These are phyloP conservation scores for Danio kyathit DNA, from an alignment of 2,797 vertebrate species.

Conservation along the genomic window DNA sequence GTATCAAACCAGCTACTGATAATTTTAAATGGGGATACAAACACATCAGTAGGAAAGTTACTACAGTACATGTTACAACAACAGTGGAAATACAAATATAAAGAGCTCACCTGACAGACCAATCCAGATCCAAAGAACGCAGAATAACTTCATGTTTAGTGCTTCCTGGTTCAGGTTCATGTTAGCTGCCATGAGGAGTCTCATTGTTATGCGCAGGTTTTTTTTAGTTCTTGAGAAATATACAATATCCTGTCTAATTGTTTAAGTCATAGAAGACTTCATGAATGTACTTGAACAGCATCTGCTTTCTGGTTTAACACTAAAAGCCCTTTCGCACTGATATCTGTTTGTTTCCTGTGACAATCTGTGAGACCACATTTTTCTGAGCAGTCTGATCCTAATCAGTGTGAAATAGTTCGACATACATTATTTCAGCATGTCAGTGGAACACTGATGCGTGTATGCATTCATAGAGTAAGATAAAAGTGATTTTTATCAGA, in stretches of 20 bases:
- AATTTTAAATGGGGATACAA: neutral
- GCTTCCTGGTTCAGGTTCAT: no score
- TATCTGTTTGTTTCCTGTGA: neutral
- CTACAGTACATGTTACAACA: no score
- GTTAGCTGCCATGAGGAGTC: no score
- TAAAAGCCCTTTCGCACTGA: neutral
- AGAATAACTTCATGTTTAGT: neutral
- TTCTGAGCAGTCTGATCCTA: neutral
- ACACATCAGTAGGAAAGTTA: no score
- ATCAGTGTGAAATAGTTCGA: neutral
- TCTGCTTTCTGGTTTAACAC: neutral
- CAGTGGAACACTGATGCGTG: neutral
- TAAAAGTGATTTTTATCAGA: no score
- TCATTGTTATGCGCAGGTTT: no score
- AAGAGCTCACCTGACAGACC: constrained; percentile 18
- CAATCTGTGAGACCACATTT: no score
- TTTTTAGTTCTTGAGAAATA: no score
- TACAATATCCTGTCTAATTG: neutral
- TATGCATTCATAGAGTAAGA: no score
- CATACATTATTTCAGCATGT: neutral
- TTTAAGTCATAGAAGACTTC: no score
- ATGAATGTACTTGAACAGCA: neutral
- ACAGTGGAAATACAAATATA: no score
- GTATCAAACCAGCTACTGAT: no score
- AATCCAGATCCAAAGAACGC: neutral